Evolutionary conservation across 2,797 vertebrate genomes (phyloP).

Genomic region (Pseudocheirus occidentalis): DNA sequence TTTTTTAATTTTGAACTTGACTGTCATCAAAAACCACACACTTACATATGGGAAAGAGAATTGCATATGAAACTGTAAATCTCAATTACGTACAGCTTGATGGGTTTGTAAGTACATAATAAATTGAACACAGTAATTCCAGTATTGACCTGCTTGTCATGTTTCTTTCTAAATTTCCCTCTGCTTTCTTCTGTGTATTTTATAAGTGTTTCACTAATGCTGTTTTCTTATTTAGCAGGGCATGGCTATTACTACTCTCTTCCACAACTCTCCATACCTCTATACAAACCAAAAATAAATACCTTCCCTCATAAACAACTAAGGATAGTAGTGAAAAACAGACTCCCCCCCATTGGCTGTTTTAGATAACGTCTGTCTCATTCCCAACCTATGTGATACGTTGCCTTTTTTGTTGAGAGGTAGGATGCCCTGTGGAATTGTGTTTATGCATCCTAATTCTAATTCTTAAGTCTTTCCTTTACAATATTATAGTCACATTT

Average conservation of each 20-base stretch:
- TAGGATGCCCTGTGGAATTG: background rate
- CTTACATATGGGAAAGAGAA: background rate
- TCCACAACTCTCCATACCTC: background rate
- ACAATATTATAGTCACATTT: background rate
- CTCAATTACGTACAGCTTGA: background rate
- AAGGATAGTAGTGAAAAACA: background rate
- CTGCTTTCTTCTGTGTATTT: background rate
- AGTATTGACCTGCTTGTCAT: background rate
- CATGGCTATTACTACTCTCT: background rate
- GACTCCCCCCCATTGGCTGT: background rate
- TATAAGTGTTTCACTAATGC: background rate
- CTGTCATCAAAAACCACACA: background rate
- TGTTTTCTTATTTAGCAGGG: background rate
- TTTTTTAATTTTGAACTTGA: background rate
- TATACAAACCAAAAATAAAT: background rate
- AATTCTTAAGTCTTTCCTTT: background rate
- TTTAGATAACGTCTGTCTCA: background rate
- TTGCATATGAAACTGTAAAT: background rate
- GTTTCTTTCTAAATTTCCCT: background rate
- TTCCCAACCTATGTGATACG: background rate
- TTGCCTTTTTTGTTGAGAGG: background rate
- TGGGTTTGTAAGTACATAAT: background rate
- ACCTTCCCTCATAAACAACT: background rate
- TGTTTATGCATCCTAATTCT: background rate
- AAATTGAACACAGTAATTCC: background rate